phyloP scores from a whole-genome alignment of 1,140 invertebrate genomes.

The Macrostomum lignano region DNA sequence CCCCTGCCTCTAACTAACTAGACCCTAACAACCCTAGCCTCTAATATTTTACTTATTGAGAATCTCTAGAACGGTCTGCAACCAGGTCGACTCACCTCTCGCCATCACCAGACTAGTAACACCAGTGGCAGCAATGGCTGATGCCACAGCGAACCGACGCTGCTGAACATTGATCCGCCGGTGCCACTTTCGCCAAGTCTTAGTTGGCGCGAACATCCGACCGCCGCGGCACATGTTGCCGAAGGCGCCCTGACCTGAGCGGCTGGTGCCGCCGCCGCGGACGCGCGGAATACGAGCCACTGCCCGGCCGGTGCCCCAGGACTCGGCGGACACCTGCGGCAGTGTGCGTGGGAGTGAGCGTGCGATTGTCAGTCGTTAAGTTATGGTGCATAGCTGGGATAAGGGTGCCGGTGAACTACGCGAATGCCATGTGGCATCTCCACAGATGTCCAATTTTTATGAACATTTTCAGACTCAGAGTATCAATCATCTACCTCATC shows the following conservation, averaged over 20 bases:
- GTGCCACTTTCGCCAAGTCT: conserved; percentile 89
- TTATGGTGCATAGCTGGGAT: too few relatives aligned
- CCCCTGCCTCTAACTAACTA: too few relatives aligned
- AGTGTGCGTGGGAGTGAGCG: too few relatives aligned
- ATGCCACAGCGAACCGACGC: conserved; percentile 71
- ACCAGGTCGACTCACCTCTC: too few relatives aligned
- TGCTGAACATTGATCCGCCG: conserved; percentile 79
- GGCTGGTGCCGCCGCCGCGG: conserved; percentile 91
- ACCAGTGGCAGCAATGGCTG: conserved; percentile 78
- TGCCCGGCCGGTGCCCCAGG: conserved; percentile 97
- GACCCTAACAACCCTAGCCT: too few relatives aligned
- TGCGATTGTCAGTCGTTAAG: conserved; percentile 87
- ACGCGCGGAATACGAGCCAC: conserved; percentile 99
- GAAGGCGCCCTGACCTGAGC: conserved; percentile 95
- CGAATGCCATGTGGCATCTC: too few relatives aligned
- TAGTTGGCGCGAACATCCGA: conserved; percentile 95
- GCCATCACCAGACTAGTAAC: conserved; percentile 80
- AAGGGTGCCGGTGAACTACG: too few relatives aligned
- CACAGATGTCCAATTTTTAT: too few relatives aligned
- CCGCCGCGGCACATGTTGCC: conserved; percentile 99
- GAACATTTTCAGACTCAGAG: too few relatives aligned
- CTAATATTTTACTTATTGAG: too few relatives aligned
- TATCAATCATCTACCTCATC: too few relatives aligned
- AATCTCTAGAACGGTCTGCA: too few relatives aligned
- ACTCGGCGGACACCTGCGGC: conserved; percentile 91